Evolutionary conservation across 2,113 vertebrate species (phyloP).

Genomic region (Caranx melampygus): DNA sequence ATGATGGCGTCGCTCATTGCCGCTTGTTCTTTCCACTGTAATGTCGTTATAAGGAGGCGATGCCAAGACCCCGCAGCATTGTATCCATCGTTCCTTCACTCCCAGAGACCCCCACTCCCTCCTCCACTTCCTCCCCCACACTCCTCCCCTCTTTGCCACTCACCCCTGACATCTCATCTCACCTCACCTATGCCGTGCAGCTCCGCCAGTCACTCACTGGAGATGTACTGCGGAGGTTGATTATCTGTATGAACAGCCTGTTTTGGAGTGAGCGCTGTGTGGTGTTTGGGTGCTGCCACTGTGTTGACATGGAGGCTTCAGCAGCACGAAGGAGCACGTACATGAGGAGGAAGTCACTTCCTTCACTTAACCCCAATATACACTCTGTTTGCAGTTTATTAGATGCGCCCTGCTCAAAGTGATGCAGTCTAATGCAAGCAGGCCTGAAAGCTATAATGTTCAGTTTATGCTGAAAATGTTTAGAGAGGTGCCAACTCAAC

Average conservation of each 20-base stretch:
- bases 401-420: neutral
- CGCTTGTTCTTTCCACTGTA: slow-evolving; percentile 89
- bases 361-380: neutral
- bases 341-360: neutral
- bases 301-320: slow-evolving; percentile 5
- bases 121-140: slow-evolving; percentile 27
- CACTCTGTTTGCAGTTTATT: neutral
- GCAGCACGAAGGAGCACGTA: neutral
- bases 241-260: slow-evolving; percentile 27
- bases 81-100: slow-evolving; percentile 59
- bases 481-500: neutral
- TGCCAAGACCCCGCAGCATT: slow-evolving; percentile 72
- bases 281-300: neutral
- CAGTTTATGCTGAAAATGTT: no score
- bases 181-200: slow-evolving; percentile 18
- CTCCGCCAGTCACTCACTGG: slow-evolving; percentile 31
- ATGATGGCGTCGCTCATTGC: slow-evolving; percentile 87
- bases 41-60: slow-evolving; percentile 84
- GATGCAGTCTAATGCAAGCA: neutral
- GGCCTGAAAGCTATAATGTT: neutral
- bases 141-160: slow-evolving; percentile 65
- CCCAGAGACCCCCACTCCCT: slow-evolving; percentile 53
- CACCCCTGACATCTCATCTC: slow-evolving; percentile 45
- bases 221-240: slow-evolving; percentile 32
- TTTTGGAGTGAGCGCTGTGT: slow-evolving; percentile 10